Base-by-base conservation (phyloP, 2,797 vertebrate genomes). In the Cygnus olor region DNA sequence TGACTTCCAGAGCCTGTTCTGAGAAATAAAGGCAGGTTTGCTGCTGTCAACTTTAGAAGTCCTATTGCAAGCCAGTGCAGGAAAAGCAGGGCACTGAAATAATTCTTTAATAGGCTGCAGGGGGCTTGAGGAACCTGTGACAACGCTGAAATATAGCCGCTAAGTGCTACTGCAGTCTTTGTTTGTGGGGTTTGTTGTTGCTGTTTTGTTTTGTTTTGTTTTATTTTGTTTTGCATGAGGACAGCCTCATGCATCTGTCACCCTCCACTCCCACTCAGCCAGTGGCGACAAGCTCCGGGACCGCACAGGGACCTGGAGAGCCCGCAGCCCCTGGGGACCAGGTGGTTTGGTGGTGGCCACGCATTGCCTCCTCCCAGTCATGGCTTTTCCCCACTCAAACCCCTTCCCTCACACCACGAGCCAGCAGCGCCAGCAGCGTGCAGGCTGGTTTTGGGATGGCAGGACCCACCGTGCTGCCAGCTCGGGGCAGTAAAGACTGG, bases 1-100 rank as follows among this genome's bases (percentile, higher is more conserved):
- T 18, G 42, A 7, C 10, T 69, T n/a, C 51, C 42, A 21, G 53
- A 45, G 74, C 27, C 54, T 79, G 32, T 64, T 36, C 45, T 14
- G 77, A 32, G 89, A 14, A 34, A 22, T 0, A 21, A 34, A 4
- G 14, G 44, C 61, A 15, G 49, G 16, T 10, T 61, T 0, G 6
- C 51, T n/a, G 61, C 24, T 61, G 32, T 32, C 38, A 3, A 38
- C 8, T 49, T 13, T 22, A 56, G 2, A 44, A 42, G 28, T 36
- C 30, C 34, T 11, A 13, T 2, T 66, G 22, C 4, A 0, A 3
- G 5, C 6, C 17, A 6, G 11, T 0, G 66, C 28, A 16, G 44
- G 25, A 20, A n/a, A 30, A 68, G 65, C 44, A 4, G 49, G 15
- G 36, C 72, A 13, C 45, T 0, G 47, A 32, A 64, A 66, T 11